Conservation (phyloP, 2,888 invertebrate species). For the Arrhopalites spinosus region DNA sequence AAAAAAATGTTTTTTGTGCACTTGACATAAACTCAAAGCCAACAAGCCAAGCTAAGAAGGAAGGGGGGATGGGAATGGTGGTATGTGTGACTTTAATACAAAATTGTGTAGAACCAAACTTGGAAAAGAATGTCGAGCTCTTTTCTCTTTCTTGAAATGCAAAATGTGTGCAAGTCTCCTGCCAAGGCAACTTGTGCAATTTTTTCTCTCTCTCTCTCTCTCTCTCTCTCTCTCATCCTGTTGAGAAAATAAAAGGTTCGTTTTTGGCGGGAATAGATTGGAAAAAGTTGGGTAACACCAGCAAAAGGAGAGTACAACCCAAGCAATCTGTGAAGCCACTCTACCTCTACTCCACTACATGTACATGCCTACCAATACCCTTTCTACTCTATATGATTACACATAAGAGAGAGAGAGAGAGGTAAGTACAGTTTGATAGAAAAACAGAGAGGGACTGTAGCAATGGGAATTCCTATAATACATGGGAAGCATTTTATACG, state of each 20-base stretch:
- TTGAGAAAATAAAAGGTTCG: slow-evolving; percentile 16
- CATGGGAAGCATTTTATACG: not conserved
- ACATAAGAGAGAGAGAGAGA: not conserved
- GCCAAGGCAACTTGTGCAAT: slow-evolving; percentile 36
- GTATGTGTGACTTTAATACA: too few species aligned
- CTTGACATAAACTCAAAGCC: too few species aligned
- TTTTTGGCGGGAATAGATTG: slow-evolving; percentile 34
- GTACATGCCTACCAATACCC: not conserved
- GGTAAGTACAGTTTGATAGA: not conserved
- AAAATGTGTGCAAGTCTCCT: not conserved
- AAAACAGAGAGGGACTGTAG: slow-evolving; percentile 3
- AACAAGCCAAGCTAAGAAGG: too few species aligned
- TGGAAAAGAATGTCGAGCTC: too few species aligned
- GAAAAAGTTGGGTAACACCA: slow-evolving; percentile 33
- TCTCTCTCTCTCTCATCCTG: not conserved
- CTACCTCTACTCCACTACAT: not conserved
- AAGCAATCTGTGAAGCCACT: not conserved
- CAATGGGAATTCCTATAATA: not conserved
- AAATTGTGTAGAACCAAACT: too few species aligned
- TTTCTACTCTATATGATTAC: not conserved
- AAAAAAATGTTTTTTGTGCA: too few species aligned
- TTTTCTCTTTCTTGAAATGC: not conserved
- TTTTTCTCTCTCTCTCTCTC: not conserved
- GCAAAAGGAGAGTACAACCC: not conserved
- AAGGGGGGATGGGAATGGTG: too few species aligned